A percentile compares a stretch with the other conserved stretches of the same genome.
phyloP scores from a whole-genome alignment of 2,797 vertebrate species.

The Emys orbicularis region DNA sequence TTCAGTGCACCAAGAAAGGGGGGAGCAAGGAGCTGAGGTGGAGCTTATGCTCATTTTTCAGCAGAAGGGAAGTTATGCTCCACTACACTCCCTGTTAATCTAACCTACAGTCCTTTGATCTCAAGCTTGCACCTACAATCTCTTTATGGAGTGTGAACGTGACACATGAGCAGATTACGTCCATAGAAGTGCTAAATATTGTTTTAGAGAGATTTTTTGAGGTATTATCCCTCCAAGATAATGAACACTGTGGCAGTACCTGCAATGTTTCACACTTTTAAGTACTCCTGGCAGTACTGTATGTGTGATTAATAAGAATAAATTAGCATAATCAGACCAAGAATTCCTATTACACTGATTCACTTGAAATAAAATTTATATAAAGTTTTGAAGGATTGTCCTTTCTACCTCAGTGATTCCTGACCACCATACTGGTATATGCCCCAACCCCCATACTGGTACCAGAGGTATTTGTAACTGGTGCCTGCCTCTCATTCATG shows the following conservation, averaged over 20 bases:
- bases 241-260: background rate
- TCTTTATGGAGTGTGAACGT: background rate
- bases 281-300: too few relatives aligned
- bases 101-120: background rate
- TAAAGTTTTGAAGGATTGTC: background rate
- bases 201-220: background rate
- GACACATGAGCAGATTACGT: fast-evolving
- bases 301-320: background rate
- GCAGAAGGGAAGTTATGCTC: background rate
- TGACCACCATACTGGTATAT: background rate
- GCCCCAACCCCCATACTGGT: background rate
- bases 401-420: background rate
- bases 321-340: background rate
- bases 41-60: background rate
- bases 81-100: background rate
- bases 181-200: fast-evolving
- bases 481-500: background rate
- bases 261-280: background rate
- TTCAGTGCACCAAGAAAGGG: background rate
- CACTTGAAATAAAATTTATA: background rate
- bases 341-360: background rate
- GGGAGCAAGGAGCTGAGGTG: background rate
- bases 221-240: background rate
- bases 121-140: background rate
- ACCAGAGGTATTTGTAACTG: background rate